A percentile compares a stretch with the other conserved stretches of the same genome.
phyloP scores from a whole-genome alignment of 2,113 vertebrate species.

The Physeter macrocephalus region DNA sequence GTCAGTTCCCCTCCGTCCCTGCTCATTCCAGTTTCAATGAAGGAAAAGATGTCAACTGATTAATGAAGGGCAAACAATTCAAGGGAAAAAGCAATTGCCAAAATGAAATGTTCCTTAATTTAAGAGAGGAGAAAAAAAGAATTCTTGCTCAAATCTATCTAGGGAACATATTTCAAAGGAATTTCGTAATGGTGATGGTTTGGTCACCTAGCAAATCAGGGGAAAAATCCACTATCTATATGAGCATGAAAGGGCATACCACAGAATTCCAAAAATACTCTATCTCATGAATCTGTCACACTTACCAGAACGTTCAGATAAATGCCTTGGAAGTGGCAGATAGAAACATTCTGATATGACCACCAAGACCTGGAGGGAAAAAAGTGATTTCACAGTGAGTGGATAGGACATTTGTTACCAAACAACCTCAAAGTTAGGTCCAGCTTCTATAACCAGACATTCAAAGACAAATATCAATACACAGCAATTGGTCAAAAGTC shows the following conservation, averaged over 20 bases:
- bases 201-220: background rate
- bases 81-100: background rate
- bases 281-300: background rate
- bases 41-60: background rate
- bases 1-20: background rate
- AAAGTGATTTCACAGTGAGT: background rate
- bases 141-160: background rate
- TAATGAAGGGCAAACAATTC: background rate
- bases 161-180: background rate
- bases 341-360: conserved; percentile 87
- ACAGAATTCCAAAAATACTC: background rate
- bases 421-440: background rate
- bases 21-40: background rate
- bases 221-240: background rate
- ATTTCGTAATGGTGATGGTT: background rate
- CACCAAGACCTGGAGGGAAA: conserved; percentile 82
- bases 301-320: conserved; percentile 79
- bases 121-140: background rate
- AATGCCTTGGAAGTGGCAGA: conserved; percentile 77
- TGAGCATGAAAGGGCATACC: background rate
- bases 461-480: background rate
- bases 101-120: conserved; percentile 2
- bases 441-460: background rate
- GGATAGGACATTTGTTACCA: background rate
- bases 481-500: conserved; percentile 16